A percentile compares a stretch with the other conserved stretches of the same genome.
These are phyloP conservation scores for Bombus terrestris DNA, from an alignment of 1,140 invertebrate species.

Conservation along the genomic window DNA sequence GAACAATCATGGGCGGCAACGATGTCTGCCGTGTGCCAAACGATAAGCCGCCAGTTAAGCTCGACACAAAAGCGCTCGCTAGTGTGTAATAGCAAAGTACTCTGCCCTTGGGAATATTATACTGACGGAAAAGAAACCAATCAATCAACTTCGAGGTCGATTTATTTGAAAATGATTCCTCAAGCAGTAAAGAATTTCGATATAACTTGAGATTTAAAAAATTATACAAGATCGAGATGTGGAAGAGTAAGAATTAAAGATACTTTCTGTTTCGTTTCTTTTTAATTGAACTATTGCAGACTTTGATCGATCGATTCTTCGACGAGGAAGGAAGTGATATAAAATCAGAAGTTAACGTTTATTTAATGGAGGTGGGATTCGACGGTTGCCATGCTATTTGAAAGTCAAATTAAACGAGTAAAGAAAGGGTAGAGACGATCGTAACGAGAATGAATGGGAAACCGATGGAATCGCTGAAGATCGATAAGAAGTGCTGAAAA, in stretches of 20 bases:
- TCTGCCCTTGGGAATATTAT: not conserved
- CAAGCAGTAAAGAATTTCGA: not conserved
- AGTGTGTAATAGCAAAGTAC: not conserved
- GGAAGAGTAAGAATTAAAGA: no score
- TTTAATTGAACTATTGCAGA: not conserved
- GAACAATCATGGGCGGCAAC: conserved; percentile 21
- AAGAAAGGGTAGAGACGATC: conserved; percentile 28
- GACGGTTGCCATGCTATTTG: conserved; percentile 18
- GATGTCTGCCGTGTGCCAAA: conserved; percentile 26
- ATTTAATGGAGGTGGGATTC: conserved; percentile 41
- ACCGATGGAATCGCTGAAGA: conserved; percentile 42
- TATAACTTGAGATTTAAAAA: no score
- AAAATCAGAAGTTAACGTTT: conserved; percentile 52
- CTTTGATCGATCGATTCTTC: not conserved
- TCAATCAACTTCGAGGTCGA: not conserved
- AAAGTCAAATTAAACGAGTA: conserved; percentile 45
- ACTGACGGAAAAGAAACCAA: no score
- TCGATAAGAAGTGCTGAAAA: conserved; percentile 43
- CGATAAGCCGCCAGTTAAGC: conserved; percentile 49
- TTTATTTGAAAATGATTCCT: not conserved
- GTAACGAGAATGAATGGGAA: conserved; percentile 62
- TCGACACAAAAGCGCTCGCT: conserved; percentile 21
- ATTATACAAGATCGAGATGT: not conserved
- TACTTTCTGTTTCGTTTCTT: not conserved
- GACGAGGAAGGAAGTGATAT: not conserved